Evolutionary conservation across 1,140 invertebrate genomes (phyloP).

Genomic region (Bombus fervidus): DNA sequence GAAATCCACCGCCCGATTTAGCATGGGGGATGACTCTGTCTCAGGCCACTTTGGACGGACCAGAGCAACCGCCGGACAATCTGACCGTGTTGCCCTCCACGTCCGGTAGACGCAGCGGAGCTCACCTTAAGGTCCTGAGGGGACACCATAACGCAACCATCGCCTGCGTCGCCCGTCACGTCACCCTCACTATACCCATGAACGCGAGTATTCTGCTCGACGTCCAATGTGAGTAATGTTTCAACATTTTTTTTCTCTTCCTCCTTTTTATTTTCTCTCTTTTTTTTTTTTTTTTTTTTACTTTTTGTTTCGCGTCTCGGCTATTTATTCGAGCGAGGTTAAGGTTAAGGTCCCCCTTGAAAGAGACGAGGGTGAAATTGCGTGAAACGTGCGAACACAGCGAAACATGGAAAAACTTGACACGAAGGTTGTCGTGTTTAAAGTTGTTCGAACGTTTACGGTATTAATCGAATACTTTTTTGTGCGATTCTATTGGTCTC

Average conservation of each 20-base stretch:
- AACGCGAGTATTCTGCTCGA: conserved; percentile 89
- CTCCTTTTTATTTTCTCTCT: background rate
- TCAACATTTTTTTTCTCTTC: background rate
- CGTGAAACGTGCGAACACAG: background rate
- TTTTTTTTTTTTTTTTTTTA: too few species aligned
- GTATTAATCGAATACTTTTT: background rate
- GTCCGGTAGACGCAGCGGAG: conserved; percentile 85
- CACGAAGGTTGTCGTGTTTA: background rate
- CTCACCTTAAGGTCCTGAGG: conserved; percentile 86
- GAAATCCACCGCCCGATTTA: conserved; percentile 89
- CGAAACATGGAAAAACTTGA: background rate
- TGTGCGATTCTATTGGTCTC: background rate
- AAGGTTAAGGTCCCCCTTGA: background rate
- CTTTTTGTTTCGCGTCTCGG: background rate
- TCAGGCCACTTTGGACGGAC: conserved; percentile 82
- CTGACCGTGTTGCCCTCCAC: conserved; percentile 79
- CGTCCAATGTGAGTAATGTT: conserved; percentile 89
- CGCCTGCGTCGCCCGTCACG: conserved; percentile 88
- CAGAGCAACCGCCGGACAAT: conserved; percentile 82
- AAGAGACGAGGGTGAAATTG: background rate
- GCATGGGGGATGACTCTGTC: conserved; percentile 87
- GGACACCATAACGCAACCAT: conserved; percentile 90
- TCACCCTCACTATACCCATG: conserved; percentile 85
- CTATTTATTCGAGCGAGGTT: background rate
- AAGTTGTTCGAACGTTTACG: background rate